phyloP scores from a whole-genome alignment of 2,888 invertebrate genomes.

The Cantharis lateralis region DNA sequence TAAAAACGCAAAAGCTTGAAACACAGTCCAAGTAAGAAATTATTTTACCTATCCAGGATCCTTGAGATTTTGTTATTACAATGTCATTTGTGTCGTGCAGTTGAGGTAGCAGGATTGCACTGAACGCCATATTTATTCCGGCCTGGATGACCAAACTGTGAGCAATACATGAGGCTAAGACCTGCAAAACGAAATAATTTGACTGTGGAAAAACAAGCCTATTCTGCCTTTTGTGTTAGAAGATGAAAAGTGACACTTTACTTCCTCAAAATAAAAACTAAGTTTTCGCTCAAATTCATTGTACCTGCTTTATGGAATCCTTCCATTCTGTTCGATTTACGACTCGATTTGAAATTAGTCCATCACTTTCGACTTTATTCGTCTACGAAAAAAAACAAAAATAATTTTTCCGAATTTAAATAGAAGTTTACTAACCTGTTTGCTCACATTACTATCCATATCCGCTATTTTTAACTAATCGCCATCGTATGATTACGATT shows the following conservation, averaged over 20 bases:
- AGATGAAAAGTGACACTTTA: no score
- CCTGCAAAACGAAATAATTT: no score
- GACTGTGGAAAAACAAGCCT: no score
- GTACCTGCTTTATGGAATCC: not conserved
- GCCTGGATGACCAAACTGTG: constrained; percentile 60
- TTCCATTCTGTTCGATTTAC: not conserved
- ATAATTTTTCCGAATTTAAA: not conserved
- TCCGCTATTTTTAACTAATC: not conserved
- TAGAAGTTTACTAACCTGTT: not conserved
- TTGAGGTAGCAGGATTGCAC: constrained; percentile 61
- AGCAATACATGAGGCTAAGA: constrained; percentile 56
- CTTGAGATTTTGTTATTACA: constrained; percentile 55
- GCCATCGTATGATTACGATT: not conserved
- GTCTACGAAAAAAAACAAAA: not conserved
- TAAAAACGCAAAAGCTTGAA: constrained; percentile 44
- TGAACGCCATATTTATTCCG: constrained; percentile 64
- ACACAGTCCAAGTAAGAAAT: not conserved
- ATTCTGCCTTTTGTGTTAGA: no score
- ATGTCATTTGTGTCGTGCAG: constrained; percentile 53
- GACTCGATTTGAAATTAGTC: not conserved
- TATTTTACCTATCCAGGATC: constrained; percentile 62
- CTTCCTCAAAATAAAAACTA: no score
- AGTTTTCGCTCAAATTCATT: no score
- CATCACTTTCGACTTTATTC: not conserved
- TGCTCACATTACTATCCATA: not conserved